Evolutionary conservation across 2,888 invertebrate species (phyloP).

Genomic region (Caenorhabditis imperialis): DNA sequence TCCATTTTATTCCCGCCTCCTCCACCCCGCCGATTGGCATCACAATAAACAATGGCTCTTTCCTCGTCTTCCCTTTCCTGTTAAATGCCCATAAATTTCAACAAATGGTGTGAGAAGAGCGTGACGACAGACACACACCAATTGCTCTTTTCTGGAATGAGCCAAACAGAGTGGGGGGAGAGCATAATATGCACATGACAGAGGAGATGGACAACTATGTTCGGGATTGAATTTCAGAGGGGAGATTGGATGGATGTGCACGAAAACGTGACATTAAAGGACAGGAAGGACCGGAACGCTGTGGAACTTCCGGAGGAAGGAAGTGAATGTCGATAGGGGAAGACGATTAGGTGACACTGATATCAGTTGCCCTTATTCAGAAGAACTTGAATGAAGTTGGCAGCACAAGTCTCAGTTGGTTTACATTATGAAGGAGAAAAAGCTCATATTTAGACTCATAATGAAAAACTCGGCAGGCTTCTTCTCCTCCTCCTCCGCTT

Average conservation of each 20-base stretch:
- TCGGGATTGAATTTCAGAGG: slow-evolving; percentile 44
- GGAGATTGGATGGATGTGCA: neutral
- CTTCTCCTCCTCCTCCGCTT: slow-evolving; percentile 14
- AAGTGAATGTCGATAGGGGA: too few relatives aligned
- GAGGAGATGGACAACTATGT: slow-evolving; percentile 9
- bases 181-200: neutral
- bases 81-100: slow-evolving; percentile 14
- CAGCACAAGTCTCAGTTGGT: too few relatives aligned
- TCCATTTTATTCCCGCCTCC: slow-evolving; percentile 1
- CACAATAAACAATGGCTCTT: slow-evolving; percentile 30
- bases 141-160: too few relatives aligned
- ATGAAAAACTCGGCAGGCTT: slow-evolving; percentile 32
- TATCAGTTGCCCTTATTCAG: too few relatives aligned
- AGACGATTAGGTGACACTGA: too few relatives aligned
- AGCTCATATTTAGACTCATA: slow-evolving; percentile 34
- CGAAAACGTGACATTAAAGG: too few relatives aligned
- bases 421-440: too few relatives aligned
- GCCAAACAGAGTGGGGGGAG: neutral
- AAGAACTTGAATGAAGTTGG: too few relatives aligned
- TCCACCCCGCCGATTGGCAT: slow-evolving; percentile 9
- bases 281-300: too few relatives aligned
- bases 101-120: slow-evolving; percentile 2
- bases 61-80: neutral
- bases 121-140: neutral
- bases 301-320: too few relatives aligned